phyloP scores from a whole-genome alignment of 2,797 vertebrate species.

The Hoplostethus mediterraneus region DNA sequence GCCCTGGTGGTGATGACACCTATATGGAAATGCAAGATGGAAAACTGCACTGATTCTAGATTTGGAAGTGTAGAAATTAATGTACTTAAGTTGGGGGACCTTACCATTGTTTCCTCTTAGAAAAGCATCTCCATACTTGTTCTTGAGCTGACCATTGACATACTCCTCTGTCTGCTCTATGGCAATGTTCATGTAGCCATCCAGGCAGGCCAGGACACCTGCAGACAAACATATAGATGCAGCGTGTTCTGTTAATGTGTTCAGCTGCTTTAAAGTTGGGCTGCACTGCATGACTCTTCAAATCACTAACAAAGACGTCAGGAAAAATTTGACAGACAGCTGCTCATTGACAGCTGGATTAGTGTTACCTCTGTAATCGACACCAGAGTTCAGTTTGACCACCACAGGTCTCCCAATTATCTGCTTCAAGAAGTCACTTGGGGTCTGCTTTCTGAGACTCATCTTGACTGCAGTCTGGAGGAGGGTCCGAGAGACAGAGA shows the following conservation, averaged over 20 bases:
- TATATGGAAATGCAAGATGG: background rate
- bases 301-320: background rate
- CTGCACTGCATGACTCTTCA: background rate
- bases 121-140: slow-evolving; percentile 98
- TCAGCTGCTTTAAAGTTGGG: background rate
- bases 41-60: background rate
- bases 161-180: slow-evolving; percentile 99
- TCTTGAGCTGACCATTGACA: slow-evolving; percentile 98
- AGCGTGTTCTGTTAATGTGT: background rate
- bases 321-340: fast-evolving
- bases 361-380: slow-evolving; percentile 95
- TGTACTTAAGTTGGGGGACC: background rate
- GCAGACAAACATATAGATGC: slow-evolving; percentile 26
- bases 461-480: slow-evolving; percentile 79
- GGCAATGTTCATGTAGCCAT: slow-evolving; percentile 99
- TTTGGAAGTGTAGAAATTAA: background rate
- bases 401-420: slow-evolving; percentile 99
- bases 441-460: slow-evolving; percentile 98
- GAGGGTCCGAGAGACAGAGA: background rate
- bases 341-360: background rate
- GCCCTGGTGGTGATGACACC: too few species aligned
- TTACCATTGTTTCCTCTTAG: slow-evolving; percentile 98
- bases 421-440: slow-evolving; percentile 98
- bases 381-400: slow-evolving; percentile 98
- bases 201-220: slow-evolving; percentile 98